phyloP scores from a whole-genome alignment of 2,797 vertebrate genomes.

The Odontamblyopus lacepedii region DNA sequence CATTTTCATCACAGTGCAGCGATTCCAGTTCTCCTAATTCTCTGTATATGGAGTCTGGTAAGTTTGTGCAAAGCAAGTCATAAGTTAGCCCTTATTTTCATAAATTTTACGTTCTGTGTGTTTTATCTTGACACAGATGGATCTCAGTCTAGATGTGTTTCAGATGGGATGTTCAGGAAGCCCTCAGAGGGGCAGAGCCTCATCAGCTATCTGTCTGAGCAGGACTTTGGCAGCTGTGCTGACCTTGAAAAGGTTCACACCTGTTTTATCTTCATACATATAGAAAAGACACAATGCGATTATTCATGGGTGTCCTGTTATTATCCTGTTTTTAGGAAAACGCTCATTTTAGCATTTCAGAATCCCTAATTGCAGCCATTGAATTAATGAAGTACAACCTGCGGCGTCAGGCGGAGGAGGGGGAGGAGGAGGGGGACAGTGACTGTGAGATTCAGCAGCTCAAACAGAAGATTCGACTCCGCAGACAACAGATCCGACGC shows the following conservation, averaged over 20 bases:
- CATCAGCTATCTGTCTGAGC: slow-evolving; percentile 98
- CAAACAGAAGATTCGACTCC: slow-evolving; percentile 93
- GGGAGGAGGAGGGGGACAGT: slow-evolving; percentile 85
- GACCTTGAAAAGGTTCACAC: slow-evolving; percentile 92
- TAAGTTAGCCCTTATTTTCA: neutral
- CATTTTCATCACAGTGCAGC: slow-evolving; percentile 77
- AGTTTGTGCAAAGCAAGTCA: slow-evolving; percentile 48
- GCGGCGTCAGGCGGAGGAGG: slow-evolving; percentile 68
- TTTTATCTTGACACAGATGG: slow-evolving; percentile 74
- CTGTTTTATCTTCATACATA: neutral
- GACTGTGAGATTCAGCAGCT: slow-evolving; percentile 96
- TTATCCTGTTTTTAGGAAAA: slow-evolving; percentile 83
- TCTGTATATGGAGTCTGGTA: slow-evolving; percentile 86
- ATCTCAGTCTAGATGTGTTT: slow-evolving; percentile 71
- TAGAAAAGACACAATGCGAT: neutral
- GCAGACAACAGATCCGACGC: slow-evolving; percentile 92
- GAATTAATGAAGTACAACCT: slow-evolving; percentile 98
- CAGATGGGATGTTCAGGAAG: slow-evolving; percentile 93
- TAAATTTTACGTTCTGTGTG: neutral
- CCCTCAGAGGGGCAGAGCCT: slow-evolving; percentile 96
- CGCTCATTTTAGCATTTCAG: slow-evolving; percentile 97
- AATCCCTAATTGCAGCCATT: slow-evolving; percentile 96
- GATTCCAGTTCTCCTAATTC: slow-evolving; percentile 79
- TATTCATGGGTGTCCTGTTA: neutral
- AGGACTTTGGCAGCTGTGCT: slow-evolving; percentile 98